A percentile compares a stretch with the other conserved stretches of the same genome.
Conservation (phyloP, 2,888 invertebrate genomes). For the Mesopsocus fuscifrons region DNA sequence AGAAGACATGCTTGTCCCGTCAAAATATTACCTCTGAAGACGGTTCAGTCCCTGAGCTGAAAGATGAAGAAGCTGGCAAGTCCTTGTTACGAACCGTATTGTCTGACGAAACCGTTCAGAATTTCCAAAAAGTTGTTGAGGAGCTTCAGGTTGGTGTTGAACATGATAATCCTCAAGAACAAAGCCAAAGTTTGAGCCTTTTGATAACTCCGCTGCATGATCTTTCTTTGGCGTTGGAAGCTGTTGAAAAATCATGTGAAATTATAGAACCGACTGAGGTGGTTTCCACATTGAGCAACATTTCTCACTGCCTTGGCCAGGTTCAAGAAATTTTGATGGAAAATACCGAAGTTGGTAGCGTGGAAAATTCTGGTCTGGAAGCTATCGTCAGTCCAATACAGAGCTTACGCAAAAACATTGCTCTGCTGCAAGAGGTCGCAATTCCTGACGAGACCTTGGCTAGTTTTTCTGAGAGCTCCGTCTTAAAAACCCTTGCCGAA, state of each 20-base stretch:
- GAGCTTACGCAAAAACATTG: constrained; percentile 5
- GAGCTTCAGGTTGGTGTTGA: neutral
- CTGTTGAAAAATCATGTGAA: constrained; percentile 47
- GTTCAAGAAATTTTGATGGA: too few relatives aligned
- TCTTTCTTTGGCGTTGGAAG: constrained; percentile 41
- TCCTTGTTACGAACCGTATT: neutral
- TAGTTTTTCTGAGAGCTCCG: constrained; percentile 14
- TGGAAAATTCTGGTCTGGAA: too few relatives aligned
- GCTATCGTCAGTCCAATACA: too few relatives aligned
- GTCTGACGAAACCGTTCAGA: too few relatives aligned
- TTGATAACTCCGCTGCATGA: constrained; percentile 37
- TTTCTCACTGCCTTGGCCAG: neutral
- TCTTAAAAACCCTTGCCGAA: constrained; percentile 13
- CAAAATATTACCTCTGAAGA: too few relatives aligned
- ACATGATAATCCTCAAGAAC: neutral
- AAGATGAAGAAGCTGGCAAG: neutral
- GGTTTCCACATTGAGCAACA: neutral
- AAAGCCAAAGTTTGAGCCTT: neutral
- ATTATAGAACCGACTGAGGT: constrained; percentile 20
- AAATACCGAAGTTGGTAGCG: too few relatives aligned
- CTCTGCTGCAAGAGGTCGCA: neutral
- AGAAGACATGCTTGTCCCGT: neutral
- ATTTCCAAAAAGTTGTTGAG: neutral
- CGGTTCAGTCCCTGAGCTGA: neutral
- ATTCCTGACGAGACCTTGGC: neutral